Base-by-base conservation (phyloP, 1,140 invertebrate species). In the Temnothorax longispinosus region DNA sequence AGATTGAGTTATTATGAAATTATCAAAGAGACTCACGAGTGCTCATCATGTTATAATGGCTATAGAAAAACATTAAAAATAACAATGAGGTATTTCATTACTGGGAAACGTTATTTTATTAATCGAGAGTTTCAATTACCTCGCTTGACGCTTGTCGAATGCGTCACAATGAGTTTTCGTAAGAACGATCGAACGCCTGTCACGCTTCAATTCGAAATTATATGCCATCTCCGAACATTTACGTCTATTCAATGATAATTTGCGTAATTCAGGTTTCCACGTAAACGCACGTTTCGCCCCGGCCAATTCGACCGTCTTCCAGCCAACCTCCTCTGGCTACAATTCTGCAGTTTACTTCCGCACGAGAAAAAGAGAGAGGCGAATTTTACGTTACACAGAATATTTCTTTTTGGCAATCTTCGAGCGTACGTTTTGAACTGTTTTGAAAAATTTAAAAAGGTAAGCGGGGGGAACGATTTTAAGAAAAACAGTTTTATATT, bases 201-300 rank as follows among this genome's bases (percentile, higher is more conserved):
- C 52, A 72, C 38, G 54, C 27, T 47, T 58, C 80, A n/a, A 58
- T 21, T 56, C 35, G 38, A 82, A 72, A 74, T 82, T 84, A 60
- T 32, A 84, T 75, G 69, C 44, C 47, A 58, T 27, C 44, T 21
- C n/a, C 41, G 41, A 75, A 50, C 69, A 84, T 84, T 84, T 62
- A 74, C 69, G n/a, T 62, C 41, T 84, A 75, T 75, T 84, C 69
- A 75, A 75, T 84, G 54, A 60, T 58, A 58, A 84, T 84, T 84
- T 75, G 54, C 32, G 69, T 84, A 84, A 84, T 84, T 84, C 58
- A 84, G 72, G 69, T 75, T 84, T 62, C 41, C 69, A 75, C 27
- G 80, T 75, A 75, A 75, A 35, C 54, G 80, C 80, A 58, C 67
- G 56, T 32, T 35, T 74, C 7, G 18, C 80, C 58, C 11, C 41